These are phyloP conservation scores for Sminthurides bifidus DNA, from an alignment of 1,140 invertebrate species.

Conservation along the genomic window DNA sequence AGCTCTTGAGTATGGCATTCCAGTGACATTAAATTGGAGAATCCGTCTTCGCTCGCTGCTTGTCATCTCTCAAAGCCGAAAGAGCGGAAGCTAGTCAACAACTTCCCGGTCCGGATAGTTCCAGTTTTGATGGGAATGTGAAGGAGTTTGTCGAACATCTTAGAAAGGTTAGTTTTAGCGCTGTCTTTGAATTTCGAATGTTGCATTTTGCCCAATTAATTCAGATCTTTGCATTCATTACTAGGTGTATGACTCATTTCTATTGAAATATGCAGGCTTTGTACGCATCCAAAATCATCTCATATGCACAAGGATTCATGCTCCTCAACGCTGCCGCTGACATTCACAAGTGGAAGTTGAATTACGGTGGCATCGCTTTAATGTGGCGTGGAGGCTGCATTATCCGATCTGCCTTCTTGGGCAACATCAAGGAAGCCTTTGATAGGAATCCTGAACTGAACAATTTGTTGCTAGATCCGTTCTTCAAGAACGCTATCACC, in stretches of 20 bases:
- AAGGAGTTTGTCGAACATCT: constrained; percentile 63
- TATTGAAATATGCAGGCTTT: constrained; percentile 54
- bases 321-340: constrained; percentile 85
- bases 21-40: constrained; percentile 96
- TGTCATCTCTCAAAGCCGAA: constrained; percentile 78
- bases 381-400: constrained; percentile 99
- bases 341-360: constrained; percentile 84
- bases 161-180: constrained; percentile 44
- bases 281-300: constrained; percentile 97
- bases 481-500: constrained; percentile 77
- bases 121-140: constrained; percentile 54
- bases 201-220: no score
- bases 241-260: neutral
- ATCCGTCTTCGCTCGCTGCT: constrained; percentile 90
- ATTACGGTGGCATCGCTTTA: constrained; percentile 93
- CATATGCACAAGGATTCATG: constrained; percentile 99
- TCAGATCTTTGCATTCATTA: neutral
- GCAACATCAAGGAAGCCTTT: constrained; percentile 93
- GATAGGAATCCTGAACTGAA: constrained; percentile 77
- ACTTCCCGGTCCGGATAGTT: constrained; percentile 53
- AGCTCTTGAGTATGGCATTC: constrained; percentile 89
- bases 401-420: constrained; percentile 89
- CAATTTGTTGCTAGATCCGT: constrained; percentile 88
- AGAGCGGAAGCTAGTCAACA: constrained; percentile 65
- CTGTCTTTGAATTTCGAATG: neutral